Base-by-base conservation (phyloP, 2,113 vertebrate species). In the Seriola dumerili region DNA sequence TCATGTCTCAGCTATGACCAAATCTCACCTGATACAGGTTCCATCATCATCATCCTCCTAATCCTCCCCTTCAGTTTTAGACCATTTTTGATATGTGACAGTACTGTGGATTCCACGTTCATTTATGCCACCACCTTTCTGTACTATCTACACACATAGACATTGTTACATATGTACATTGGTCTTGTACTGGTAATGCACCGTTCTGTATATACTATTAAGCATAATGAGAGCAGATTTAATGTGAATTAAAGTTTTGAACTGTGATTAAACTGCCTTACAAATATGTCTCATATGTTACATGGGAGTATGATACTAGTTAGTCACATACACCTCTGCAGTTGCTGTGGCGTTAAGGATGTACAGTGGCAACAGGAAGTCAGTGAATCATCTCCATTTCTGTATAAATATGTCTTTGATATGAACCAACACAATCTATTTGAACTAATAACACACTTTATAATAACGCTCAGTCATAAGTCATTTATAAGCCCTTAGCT, bases 191-290 rank as follows among this genome's bases (percentile, higher is more conserved):
- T 85, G 79, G 83, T 85, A 85, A 85, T 83, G 81, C 93, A 93
- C 90, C 77, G 90, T 88, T 87, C 88, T 95, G 94, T 95, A 94
- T 84, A 95, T 94, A 93, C 76, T 75, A 73, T 36, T 23, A 72
- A 64, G 75, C 72, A 80, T 83, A 76, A 84, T 74, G 55, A 85
- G 72, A 90, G 81, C 80, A 82, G 84, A 89, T 91, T 92, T 93
- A 91, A 94, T 87, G 87, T 90, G 75, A 94, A 94, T 85, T 93
- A 94, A 88, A 93, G 81, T 90, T 92, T 91, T 94, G 67, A 91
- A 90, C 85, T 81, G 90, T 83, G 81, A 85, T 64, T n/a, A 48
- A 76, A 25, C 14, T 10, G 61, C 29, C 29, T 72, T 0, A 11
- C 19, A 38, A 52, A n/a, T 78, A n/a, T 74, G 44, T 42, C 9